Base-by-base conservation (phyloP, 2,888 invertebrate species). In the Mesopsocus fuscifrons region DNA sequence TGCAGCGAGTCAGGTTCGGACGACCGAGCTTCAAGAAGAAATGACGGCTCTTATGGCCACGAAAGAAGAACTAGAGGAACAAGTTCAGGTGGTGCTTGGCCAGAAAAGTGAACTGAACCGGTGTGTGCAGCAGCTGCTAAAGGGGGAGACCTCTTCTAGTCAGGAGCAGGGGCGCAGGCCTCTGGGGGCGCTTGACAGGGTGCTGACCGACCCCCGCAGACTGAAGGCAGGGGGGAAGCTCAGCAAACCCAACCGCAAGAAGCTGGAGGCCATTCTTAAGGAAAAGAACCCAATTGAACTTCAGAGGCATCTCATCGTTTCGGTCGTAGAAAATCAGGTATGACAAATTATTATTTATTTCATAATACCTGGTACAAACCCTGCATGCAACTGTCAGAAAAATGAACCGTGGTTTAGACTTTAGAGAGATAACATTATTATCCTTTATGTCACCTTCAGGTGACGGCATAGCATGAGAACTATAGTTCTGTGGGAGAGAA, bases 201-300 rank as follows among this genome's bases (percentile, higher is more conserved):
- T 77, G 53, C 68, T 84, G 35, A 72, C 72, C 40, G 43, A 45
- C 8, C 51, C 50, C 6, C 17, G 21, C n/a, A 38, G 38, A 20
- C 13, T 38, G 8, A 3, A 15, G 5, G 38, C n/a, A 15, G 13
- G n/a, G 9, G n/a, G 16, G 17, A 38, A 18, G 21, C 5, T 38
- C 17, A 20, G 20, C 5, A 38, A 38, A 45, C 74, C 77, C 11
- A 77, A 82, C 64, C 69, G 75, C 45, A 72, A 67, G 54, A 83
- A 83, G 64, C 74, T 85, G 59, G 71, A 78, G 55, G 84, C 84
- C 63, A 85, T 87, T 64, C 71, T 87, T 55, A 69, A 72, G 54
- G 85, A 87, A 68, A 73, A 74, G 53, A 80, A 81, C 64, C 77
- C 81, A 45, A 64, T 84, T 52, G 81, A 84, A 65, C 69, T 87